Conservation (phyloP, 2,888 invertebrate genomes). For the Xylophagus ater region DNA sequence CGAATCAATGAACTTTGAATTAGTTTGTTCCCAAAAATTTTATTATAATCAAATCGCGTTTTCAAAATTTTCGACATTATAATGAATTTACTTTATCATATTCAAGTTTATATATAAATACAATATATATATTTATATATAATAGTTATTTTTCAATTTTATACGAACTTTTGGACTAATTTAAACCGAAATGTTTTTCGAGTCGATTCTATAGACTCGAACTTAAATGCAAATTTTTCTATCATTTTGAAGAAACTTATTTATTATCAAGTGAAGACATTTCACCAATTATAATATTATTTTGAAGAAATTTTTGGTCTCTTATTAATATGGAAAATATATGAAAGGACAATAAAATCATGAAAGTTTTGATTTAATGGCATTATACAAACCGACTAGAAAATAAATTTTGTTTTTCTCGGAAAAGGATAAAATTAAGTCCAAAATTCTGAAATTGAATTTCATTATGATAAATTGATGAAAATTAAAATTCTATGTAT, state of each 20-base stretch:
- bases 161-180: not conserved
- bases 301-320: constrained; percentile 3
- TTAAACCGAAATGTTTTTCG: constrained; percentile 2
- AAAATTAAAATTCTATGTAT: too few species aligned
- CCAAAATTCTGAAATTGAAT: too few species aligned
- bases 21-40: constrained; percentile 15
- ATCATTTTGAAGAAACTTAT: constrained; percentile 1
- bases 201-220: constrained; percentile 9
- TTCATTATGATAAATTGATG: too few species aligned
- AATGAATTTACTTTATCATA: not conserved
- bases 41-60: constrained; percentile 12
- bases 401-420: too few species aligned
- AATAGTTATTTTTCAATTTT: not conserved
- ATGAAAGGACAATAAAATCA: not conserved
- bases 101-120: not conserved
- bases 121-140: not conserved
- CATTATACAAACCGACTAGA: constrained; percentile 7
- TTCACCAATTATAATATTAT: constrained; percentile 4
- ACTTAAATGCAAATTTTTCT: constrained; percentile 3
- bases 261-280: constrained; percentile 9
- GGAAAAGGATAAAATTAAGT: too few species aligned
- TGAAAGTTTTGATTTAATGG: constrained; percentile 7
- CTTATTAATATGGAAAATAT: constrained; percentile 9
- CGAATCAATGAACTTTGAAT: constrained; percentile 18
- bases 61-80: not conserved